Conservation (phyloP, 2,888 invertebrate genomes). For the Belgica antarctica region DNA sequence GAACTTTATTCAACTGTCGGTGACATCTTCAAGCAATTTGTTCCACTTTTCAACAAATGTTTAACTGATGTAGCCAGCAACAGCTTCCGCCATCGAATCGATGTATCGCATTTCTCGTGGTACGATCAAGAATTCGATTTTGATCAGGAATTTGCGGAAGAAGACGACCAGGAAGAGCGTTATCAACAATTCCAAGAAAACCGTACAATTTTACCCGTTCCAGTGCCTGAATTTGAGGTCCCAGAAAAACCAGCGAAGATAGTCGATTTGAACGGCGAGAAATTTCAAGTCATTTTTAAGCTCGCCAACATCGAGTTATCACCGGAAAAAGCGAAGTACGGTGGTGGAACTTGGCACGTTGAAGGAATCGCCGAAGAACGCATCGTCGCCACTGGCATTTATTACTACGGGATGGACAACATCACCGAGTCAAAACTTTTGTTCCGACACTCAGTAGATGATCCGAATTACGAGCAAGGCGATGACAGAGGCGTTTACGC, state of each 20-base stretch:
- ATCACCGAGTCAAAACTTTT: neutral
- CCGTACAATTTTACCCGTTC: neutral
- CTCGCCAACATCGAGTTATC: neutral
- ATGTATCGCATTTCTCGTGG: neutral
- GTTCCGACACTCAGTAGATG: neutral
- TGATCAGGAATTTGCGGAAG: neutral
- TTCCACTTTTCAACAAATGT: neutral
- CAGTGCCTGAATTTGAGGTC: neutral
- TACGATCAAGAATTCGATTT: neutral
- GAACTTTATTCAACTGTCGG: neutral
- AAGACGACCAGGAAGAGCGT: neutral
- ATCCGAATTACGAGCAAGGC: neutral
- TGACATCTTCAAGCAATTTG: neutral
- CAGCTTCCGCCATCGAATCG: neutral
- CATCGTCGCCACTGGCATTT: conserved; percentile 9
- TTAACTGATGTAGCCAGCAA: neutral
- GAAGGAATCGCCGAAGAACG: neutral
- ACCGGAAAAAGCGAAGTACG: neutral
- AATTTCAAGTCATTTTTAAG: neutral
- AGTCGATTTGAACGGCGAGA: neutral
- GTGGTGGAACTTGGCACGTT: conserved; percentile 8
- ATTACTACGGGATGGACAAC: neutral
- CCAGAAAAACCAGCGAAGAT: neutral
- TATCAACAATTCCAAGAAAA: neutral
- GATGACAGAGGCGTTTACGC: neutral